phyloP scores from a whole-genome alignment of 2,113 vertebrate genomes.

The Capreolus pygargus region DNA sequence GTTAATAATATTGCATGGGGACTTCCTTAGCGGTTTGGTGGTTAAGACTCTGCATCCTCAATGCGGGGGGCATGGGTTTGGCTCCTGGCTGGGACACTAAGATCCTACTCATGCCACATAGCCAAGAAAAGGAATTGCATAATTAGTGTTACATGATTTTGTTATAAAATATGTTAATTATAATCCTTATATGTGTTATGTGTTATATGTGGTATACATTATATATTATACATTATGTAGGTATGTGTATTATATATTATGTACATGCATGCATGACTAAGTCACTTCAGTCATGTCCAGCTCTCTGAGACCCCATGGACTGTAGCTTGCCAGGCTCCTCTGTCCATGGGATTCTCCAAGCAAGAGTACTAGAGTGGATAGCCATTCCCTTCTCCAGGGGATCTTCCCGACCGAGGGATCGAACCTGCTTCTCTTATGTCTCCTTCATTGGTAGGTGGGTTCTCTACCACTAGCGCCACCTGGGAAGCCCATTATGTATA shows the following conservation, averaged over 20 bases:
- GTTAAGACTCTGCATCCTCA: not conserved
- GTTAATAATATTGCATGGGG: not conserved
- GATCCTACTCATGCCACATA: not conserved
- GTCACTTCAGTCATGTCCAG: not conserved
- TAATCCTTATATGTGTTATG: not conserved
- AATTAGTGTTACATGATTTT: not conserved
- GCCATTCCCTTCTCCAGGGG: not conserved
- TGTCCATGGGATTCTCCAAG: not conserved
- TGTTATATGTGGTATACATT: not conserved
- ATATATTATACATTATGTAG: not conserved
- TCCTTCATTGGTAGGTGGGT: not conserved
- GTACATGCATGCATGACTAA: not conserved
- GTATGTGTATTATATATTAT: not conserved
- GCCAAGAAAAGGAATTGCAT: not conserved
- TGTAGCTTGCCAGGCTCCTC: not conserved
- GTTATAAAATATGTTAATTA: not conserved
- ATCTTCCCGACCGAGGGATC: rapidly evolving
- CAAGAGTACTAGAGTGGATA: not conserved
- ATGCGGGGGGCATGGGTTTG: not conserved
- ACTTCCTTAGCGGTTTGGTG: not conserved
- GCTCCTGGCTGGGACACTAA: not conserved
- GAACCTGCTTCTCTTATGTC: not conserved
- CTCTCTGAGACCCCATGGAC: not conserved
- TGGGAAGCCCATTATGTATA: not conserved
- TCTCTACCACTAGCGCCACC: not conserved